Percentiles rank a stretch among this genome's conserved stretches.
phyloP scores from a whole-genome alignment of 2,113 vertebrate species.

The Rhegmatorhina hoffmannsi region DNA sequence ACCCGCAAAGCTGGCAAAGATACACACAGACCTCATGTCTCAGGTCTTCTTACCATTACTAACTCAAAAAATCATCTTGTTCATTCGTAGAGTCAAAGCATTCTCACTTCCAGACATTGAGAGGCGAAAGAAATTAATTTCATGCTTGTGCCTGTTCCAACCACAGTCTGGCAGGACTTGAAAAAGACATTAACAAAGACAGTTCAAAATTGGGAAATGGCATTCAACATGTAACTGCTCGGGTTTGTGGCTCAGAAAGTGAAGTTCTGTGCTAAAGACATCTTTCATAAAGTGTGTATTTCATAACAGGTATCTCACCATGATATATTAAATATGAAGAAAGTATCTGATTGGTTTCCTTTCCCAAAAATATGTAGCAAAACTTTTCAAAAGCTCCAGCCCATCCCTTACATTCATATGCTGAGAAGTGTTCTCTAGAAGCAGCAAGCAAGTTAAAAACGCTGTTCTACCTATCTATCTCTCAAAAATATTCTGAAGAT shows the following conservation, averaged over 20 bases:
- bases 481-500: background rate
- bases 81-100: slow-evolving; percentile 10
- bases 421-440: background rate
- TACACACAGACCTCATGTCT: background rate
- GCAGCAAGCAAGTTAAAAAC: background rate
- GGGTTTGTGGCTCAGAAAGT: background rate
- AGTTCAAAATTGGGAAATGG: slow-evolving; percentile 4
- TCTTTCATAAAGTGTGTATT: background rate
- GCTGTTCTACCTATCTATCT: background rate
- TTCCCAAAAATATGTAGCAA: background rate
- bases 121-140: slow-evolving; percentile 52
- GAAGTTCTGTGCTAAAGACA: background rate
- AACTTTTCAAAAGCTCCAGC: background rate
- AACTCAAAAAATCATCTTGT: background rate
- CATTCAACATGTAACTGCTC: background rate
- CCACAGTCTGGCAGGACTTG: slow-evolving; percentile 43
- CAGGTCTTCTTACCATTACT: background rate
- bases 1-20: background rate
- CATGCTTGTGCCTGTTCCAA: slow-evolving; percentile 59
- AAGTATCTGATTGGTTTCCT: background rate
- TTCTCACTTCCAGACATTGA: slow-evolving; percentile 28
- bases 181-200: slow-evolving; percentile 49
- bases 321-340: background rate
- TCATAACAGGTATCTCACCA: background rate
- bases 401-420: background rate